phyloP scores from a whole-genome alignment of 2,888 invertebrate genomes.

The Pollenia amentaria region DNA sequence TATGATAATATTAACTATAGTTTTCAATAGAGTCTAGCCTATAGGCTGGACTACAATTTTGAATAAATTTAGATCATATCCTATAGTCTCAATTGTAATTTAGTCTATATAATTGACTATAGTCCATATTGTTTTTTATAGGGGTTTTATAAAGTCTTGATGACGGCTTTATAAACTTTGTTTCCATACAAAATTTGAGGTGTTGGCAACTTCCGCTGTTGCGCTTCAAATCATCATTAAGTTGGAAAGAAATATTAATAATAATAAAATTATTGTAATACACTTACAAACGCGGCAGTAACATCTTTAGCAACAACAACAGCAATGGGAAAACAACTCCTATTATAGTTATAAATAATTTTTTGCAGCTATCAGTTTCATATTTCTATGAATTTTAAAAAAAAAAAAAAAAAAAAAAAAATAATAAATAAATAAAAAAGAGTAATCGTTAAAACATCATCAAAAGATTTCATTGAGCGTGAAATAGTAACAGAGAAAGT shows the following conservation, averaged over 20 bases:
- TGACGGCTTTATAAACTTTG: background rate
- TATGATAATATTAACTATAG: no score
- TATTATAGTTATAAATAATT: constrained; percentile 32
- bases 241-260: constrained; percentile 12
- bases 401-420: constrained; percentile 13
- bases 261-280: constrained; percentile 30
- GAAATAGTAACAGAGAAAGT: constrained; percentile 83
- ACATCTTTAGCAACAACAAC: constrained; percentile 44
- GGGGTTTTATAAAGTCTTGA: constrained; percentile 5
- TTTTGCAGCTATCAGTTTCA: no score
- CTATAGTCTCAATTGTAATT: no score
- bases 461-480: constrained; percentile 83
- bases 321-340: constrained; percentile 26
- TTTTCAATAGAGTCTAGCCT: no score
- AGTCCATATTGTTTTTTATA: background rate
- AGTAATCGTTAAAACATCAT: constrained; percentile 75
- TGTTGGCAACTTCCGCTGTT: constrained; percentile 72
- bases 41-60: no score
- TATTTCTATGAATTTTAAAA: no score
- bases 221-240: constrained; percentile 59
- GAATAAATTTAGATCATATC: no score
- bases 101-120: background rate
- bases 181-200: constrained; percentile 44
- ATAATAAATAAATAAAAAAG: constrained; percentile 41
- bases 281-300: constrained; percentile 56